phyloP scores from a whole-genome alignment of 2,113 vertebrate genomes.

The Brachirus orientalis region DNA sequence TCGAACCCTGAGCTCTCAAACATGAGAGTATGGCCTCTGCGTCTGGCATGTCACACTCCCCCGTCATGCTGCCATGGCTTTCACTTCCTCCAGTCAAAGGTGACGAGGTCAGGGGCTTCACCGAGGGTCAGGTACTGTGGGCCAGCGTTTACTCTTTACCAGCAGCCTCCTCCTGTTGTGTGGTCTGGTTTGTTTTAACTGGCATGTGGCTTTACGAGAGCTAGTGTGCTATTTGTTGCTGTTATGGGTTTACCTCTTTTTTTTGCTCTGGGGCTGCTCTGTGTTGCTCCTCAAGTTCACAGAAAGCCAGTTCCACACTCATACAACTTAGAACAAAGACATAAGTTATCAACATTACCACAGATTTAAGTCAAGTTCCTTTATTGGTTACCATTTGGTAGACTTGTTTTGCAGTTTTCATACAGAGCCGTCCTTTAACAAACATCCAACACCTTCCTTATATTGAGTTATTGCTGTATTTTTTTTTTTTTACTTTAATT shows the following conservation, averaged over 20 bases:
- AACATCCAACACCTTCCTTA: too few species aligned
- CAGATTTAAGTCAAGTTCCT: too few species aligned
- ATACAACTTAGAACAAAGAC: conserved; percentile 7
- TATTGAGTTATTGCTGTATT: too few species aligned
- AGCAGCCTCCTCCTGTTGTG: conserved; percentile 64
- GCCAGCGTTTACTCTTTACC: conserved; percentile 22
- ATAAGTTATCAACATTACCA: not conserved
- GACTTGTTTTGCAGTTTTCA: too few species aligned
- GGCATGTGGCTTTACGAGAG: conserved; percentile 58
- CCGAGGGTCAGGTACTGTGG: conserved; percentile 63
- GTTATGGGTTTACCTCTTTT: conserved; percentile 46
- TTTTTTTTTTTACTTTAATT: too few species aligned
- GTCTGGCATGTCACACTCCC: conserved; percentile 67
- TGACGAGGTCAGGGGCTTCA: conserved; percentile 63
- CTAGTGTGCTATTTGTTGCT: conserved; percentile 42
- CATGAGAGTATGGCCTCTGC: conserved; percentile 26
- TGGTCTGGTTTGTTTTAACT: conserved; percentile 77
- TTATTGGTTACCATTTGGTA: too few species aligned
- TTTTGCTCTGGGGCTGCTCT: conserved; percentile 21
- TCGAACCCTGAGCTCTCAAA: conserved; percentile 35
- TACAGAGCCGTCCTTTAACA: too few species aligned
- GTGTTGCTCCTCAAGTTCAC: not conserved
- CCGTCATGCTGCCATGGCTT: conserved; percentile 64
- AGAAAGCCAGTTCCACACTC: not conserved
- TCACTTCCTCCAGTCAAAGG: conserved; percentile 74